Conservation (phyloP, 2,888 invertebrate genomes). For the Drosophila testacea region DNA sequence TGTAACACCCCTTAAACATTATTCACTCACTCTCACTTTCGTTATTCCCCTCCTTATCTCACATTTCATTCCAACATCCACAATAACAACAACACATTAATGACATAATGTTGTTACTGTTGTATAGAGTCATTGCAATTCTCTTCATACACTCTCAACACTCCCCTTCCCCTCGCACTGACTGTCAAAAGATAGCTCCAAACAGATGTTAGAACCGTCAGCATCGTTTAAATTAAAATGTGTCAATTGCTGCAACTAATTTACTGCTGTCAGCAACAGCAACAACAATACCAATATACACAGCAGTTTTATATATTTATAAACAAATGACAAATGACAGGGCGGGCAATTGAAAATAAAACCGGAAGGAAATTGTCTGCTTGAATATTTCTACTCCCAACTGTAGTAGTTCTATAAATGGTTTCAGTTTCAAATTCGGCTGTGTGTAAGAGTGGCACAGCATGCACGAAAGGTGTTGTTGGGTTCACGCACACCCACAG, state of each 20-base stretch:
- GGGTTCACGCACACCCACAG: slow-evolving; percentile 24
- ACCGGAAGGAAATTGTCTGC: slow-evolving; percentile 80
- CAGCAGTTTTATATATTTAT: slow-evolving; percentile 65
- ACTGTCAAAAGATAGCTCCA: slow-evolving; percentile 33
- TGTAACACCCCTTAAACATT: background rate
- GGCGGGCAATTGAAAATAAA: slow-evolving; percentile 70
- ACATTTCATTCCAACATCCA: background rate
- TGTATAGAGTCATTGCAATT: slow-evolving; percentile 23
- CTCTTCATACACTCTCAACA: background rate
- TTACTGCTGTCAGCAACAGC: slow-evolving; percentile 63
- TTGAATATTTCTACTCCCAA: slow-evolving; percentile 53
- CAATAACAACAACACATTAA: slow-evolving; percentile 6
- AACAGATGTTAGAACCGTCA: slow-evolving; percentile 64
- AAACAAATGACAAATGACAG: slow-evolving; percentile 74
- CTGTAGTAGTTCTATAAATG: slow-evolving; percentile 68
- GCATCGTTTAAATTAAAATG: slow-evolving; percentile 70
- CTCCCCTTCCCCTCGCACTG: slow-evolving; percentile 1
- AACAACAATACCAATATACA: slow-evolving; percentile 11
- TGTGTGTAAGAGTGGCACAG: slow-evolving; percentile 46
- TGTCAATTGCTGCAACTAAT: slow-evolving; percentile 74
- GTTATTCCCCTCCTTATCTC: background rate
- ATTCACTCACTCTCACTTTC: background rate
- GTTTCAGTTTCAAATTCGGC: slow-evolving; percentile 64
- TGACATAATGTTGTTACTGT: slow-evolving; percentile 22
- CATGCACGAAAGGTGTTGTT: slow-evolving; percentile 51